Evolutionary conservation across 2,113 vertebrate genomes (phyloP), one percentile per base, ranked within the genome.

Genomic region (Panthera uncia): DNA sequence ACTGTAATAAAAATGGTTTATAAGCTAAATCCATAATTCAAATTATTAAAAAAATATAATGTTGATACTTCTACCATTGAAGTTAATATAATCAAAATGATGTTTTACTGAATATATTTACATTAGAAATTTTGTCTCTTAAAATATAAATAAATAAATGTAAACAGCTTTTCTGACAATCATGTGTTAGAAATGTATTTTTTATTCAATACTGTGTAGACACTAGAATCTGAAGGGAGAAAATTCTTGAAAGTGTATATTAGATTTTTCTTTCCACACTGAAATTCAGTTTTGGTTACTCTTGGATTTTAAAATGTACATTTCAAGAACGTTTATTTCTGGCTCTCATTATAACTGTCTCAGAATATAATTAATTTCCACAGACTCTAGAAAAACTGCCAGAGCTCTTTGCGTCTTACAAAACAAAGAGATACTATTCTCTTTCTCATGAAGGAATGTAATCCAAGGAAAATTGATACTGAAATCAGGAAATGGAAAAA

Each of bases 121-220:
- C 14, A 85, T 52, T 66, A 68, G 38, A 74, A 74, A 48, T 8
- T 52, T 81, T 52, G 89, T 79, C 21, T 84, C 50, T 88, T 69
- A 84, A 92, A 90, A 82, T 95, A 45, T 36, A 92, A 91, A 68
- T 89, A 14, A 73, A 63, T 82, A 85, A 63, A 89, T 61, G 74
- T 45, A 83, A 91, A 36, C 36, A 71, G 8, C 5, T 81, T 93
- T 76, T 95, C 74, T 87, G 8, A 82, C 6, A 85, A 69, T 76
- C 69, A 45, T 89, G 16, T 2, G n/a, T 31, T 66, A 73, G 27
- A 91, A 93, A 36, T 4, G 4, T 87, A 66, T 31, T 96, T 96
- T 91, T 93, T 57, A 87, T 93, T 52, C 16, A 76, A 4, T 31
- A 82, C 50, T 31, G 7, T 81, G 13, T 55, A 33, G 27, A 69